A percentile compares a stretch with the other conserved stretches of the same genome.
These are phyloP conservation scores for Labeo rohita DNA, from an alignment of 2,113 vertebrate species.

Conservation along the genomic window DNA sequence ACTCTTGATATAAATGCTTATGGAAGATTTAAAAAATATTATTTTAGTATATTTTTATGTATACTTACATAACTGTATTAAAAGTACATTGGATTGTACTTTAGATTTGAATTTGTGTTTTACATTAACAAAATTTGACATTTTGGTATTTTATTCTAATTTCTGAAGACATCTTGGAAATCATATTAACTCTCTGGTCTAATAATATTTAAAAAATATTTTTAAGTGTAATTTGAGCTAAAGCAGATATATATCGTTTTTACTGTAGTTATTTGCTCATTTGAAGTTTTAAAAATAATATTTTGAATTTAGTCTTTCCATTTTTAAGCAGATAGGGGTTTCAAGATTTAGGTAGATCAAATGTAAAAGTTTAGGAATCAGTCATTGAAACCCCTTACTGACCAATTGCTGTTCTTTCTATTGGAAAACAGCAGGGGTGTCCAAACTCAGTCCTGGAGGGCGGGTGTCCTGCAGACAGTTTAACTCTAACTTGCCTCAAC, in stretches of 20 bases:
- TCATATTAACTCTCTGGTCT: not conserved
- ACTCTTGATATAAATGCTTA: too few species aligned
- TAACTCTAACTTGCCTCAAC: too few species aligned
- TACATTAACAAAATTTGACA: not conserved
- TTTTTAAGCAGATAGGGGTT: not conserved
- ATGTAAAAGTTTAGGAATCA: not conserved
- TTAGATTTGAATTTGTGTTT: not conserved
- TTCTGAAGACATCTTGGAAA: not conserved
- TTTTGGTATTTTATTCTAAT: not conserved
- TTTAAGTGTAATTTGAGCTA: not conserved
- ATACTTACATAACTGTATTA: too few species aligned
- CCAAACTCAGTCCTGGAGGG: too few species aligned
- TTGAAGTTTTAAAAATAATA: not conserved
- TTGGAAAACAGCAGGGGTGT: not conserved
- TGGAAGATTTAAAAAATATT: too few species aligned
- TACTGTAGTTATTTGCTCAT: not conserved
- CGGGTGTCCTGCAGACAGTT: too few species aligned
- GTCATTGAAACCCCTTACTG: not conserved
- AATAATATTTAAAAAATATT: not conserved
- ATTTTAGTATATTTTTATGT: too few species aligned
- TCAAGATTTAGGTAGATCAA: not conserved
- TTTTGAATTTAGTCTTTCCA: not conserved
- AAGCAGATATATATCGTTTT: not conserved
- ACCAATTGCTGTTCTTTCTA: not conserved
- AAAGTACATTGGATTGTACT: too few species aligned